Percentiles rank a stretch among this genome's conserved stretches.
Conservation (phyloP, 2,797 vertebrate species). For the Spondyliosoma cantharus region DNA sequence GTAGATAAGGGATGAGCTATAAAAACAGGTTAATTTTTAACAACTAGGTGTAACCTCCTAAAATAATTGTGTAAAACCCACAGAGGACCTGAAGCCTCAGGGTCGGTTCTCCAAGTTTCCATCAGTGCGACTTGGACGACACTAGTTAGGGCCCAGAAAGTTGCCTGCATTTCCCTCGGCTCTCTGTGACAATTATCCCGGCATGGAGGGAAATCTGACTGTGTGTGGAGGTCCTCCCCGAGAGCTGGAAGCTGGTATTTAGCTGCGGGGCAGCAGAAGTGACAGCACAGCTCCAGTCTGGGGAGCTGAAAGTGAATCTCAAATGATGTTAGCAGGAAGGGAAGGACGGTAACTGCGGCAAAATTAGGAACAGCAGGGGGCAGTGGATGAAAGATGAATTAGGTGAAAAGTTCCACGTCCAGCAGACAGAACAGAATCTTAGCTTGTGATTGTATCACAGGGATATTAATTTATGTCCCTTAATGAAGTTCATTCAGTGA, state of each 20-base stretch:
- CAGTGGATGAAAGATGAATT: constrained; percentile 2
- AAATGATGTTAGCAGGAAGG: not conserved
- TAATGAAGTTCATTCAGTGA: not conserved
- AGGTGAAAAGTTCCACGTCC: not conserved
- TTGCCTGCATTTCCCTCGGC: not conserved
- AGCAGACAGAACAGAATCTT: not conserved
- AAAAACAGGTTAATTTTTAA: not conserved
- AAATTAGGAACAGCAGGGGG: constrained; percentile 8
- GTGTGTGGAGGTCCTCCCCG: constrained; percentile 16
- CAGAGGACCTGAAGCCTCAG: not conserved
- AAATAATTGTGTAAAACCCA: not conserved
- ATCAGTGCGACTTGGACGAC: constrained; percentile 5
- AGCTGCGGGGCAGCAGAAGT: constrained; percentile 27
- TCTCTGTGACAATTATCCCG: constrained; percentile 8
- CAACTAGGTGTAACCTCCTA: not conserved
- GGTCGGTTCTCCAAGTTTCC: constrained; percentile 1
- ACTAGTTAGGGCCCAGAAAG: not conserved
- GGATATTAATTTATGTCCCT: not conserved
- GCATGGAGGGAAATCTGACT: not conserved
- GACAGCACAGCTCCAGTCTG: not conserved
- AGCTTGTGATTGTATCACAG: not conserved
- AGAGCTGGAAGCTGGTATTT: not conserved
- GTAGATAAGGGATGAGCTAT: not conserved
- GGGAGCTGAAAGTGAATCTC: constrained; percentile 14
- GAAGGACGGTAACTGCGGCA: not conserved